A percentile compares a stretch with the other conserved stretches of the same genome.
Conservation (phyloP, 2,113 vertebrate species). For the Burhinus bistriatus region DNA sequence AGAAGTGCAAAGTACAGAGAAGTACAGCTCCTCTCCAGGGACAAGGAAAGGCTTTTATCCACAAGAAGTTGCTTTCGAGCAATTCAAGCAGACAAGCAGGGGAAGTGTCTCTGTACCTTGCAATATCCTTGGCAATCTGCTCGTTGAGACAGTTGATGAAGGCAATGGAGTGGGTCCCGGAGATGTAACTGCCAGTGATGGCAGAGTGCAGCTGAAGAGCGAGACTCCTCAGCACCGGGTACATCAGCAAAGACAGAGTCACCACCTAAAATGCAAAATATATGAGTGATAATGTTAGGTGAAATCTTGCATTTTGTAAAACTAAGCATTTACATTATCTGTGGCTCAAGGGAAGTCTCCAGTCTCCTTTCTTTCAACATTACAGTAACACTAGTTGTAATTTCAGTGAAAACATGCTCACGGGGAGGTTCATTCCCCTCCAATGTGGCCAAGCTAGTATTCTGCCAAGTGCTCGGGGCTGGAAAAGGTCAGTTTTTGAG, state of each 20-base stretch:
- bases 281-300: not conserved
- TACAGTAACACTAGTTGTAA: not conserved
- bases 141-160: conserved; percentile 86
- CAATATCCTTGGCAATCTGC: conserved; percentile 82
- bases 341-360: fast-evolving
- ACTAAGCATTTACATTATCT: fast-evolving
- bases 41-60: not conserved
- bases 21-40: not conserved
- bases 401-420: not conserved
- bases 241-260: conserved; percentile 72
- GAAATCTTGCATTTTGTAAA: not conserved
- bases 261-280: conserved; percentile 45
- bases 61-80: not conserved
- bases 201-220: conserved; percentile 71
- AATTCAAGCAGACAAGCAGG: not conserved
- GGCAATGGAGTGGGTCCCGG: conserved; percentile 80
- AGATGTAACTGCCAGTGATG: conserved; percentile 75
- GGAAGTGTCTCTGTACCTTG: conserved; percentile 71
- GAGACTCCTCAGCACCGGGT: conserved; percentile 72
- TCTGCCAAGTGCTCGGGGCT: not conserved
- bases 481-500: not conserved
- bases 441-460: fast-evolving
- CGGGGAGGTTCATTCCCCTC: not conserved
- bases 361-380: not conserved
- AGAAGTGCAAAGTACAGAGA: not conserved